These are phyloP conservation scores for Protosalanx chinensis DNA, from an alignment of 2,797 vertebrate genomes.

Conservation along the genomic window DNA sequence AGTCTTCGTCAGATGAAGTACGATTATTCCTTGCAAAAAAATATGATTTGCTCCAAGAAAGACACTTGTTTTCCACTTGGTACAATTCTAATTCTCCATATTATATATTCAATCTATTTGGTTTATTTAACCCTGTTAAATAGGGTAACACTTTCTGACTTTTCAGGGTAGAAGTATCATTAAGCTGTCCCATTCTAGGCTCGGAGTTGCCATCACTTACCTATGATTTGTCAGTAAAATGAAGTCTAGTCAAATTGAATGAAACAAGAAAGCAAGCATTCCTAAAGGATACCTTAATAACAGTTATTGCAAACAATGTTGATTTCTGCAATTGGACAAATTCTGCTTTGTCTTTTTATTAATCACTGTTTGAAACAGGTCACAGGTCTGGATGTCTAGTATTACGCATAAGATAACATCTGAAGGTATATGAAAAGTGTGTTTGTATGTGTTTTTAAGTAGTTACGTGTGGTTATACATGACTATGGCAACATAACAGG, in stretches of 20 bases:
- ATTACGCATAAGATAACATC: neutral
- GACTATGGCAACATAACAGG: slow-evolving; percentile 77
- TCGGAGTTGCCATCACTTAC: slow-evolving; percentile 53
- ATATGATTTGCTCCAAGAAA: slow-evolving; percentile 70
- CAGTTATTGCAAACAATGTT: neutral
- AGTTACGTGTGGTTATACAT: slow-evolving; percentile 28
- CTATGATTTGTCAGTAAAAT: slow-evolving; percentile 60
- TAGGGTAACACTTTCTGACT: slow-evolving; percentile 63
- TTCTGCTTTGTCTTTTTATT: neutral
- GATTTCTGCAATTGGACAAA: neutral
- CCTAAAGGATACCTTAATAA: neutral
- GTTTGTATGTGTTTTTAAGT: slow-evolving; percentile 19
- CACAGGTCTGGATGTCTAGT: neutral
- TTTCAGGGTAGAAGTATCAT: slow-evolving; percentile 52
- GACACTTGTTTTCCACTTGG: slow-evolving; percentile 49
- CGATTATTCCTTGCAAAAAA: slow-evolving; percentile 74
- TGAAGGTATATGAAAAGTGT: neutral
- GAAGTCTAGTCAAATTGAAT: slow-evolving; percentile 66
- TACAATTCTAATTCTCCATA: slow-evolving; percentile 71
- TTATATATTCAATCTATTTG: slow-evolving; percentile 73
- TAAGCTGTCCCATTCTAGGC: slow-evolving; percentile 58
- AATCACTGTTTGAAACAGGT: neutral
- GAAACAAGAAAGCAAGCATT: neutral
- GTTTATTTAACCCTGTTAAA: slow-evolving; percentile 74
- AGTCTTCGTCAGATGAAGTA: slow-evolving; percentile 62